phyloP scores from a whole-genome alignment of 2,888 invertebrate species.

The Pristionchus mayeri region DNA sequence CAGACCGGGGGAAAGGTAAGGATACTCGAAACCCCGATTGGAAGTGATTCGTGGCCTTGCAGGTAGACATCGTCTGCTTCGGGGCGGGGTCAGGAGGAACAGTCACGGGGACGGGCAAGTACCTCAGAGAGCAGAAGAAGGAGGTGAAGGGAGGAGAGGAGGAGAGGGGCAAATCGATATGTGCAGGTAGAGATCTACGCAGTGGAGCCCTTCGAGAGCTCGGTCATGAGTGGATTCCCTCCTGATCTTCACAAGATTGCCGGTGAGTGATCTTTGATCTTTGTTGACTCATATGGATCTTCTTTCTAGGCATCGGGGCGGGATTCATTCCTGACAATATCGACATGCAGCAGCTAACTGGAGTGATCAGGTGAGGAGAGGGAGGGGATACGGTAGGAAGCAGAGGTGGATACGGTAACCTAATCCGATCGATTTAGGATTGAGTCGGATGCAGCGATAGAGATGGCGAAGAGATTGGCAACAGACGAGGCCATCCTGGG shows the following conservation, averaged over 20 bases:
- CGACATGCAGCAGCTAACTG: slow-evolving; percentile 53
- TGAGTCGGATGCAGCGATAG: slow-evolving; percentile 4
- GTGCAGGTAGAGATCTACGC: slow-evolving; percentile 52
- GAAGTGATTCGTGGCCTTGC: background rate
- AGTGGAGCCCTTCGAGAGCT: slow-evolving; percentile 63
- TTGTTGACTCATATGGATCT: background rate
- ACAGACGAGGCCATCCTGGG: slow-evolving; percentile 63
- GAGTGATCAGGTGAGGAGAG: slow-evolving; percentile 52
- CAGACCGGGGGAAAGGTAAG: slow-evolving; percentile 71
- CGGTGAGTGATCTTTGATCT: background rate
- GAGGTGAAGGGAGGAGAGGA: slow-evolving; percentile 49
- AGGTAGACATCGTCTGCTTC: slow-evolving; percentile 71
- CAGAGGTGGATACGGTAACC: background rate
- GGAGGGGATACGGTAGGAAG: background rate
- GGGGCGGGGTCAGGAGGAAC: slow-evolving; percentile 73
- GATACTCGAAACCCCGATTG: background rate
- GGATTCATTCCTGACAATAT: slow-evolving; percentile 61
- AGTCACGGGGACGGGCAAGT: slow-evolving; percentile 61
- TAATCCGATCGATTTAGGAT: background rate
- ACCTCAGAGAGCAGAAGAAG: slow-evolving; percentile 58
- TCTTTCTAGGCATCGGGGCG: slow-evolving; percentile 60
- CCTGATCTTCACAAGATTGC: slow-evolving; percentile 61
- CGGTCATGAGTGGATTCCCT: slow-evolving; percentile 62
- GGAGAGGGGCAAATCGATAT: background rate
- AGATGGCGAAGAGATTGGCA: slow-evolving; percentile 61